A percentile compares a stretch with the other conserved stretches of the same genome.
Conservation (phyloP, 2,113 vertebrate species). For the Salvelinus sp. region DNA sequence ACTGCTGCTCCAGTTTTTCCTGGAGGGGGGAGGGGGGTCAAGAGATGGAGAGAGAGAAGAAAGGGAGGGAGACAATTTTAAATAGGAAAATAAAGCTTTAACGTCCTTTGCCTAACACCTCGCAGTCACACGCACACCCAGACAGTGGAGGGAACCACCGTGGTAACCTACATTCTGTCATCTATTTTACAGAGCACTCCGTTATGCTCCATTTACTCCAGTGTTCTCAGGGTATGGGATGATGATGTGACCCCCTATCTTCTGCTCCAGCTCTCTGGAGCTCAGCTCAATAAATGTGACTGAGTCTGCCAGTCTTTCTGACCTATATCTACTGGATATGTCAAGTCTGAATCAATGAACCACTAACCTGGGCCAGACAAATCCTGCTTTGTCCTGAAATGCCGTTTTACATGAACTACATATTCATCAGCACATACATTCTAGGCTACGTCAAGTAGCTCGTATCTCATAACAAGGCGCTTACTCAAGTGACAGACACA, state of each 20-base stretch:
- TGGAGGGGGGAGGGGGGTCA: slow-evolving; percentile 42
- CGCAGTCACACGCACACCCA: not conserved
- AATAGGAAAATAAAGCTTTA: not conserved
- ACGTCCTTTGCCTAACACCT: not conserved
- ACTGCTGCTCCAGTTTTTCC: slow-evolving; percentile 95
- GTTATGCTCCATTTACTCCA: not conserved
- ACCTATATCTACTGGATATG: slow-evolving; percentile 54
- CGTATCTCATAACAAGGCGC: not conserved
- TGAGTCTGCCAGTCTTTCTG: slow-evolving; percentile 16
- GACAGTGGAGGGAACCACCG: not conserved
- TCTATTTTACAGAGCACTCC: slow-evolving; percentile 35
- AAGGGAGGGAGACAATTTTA: too few relatives aligned
- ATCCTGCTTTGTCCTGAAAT: not conserved
- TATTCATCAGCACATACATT: not conserved
- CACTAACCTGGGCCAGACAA: not conserved
- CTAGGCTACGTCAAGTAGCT: not conserved
- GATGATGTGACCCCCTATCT: slow-evolving; percentile 51
- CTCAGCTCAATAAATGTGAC: slow-evolving; percentile 28
- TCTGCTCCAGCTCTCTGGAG: slow-evolving; percentile 15
- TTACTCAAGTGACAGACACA: not conserved
- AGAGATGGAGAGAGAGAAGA: not conserved
- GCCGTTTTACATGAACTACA: not conserved
- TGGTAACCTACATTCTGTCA: not conserved
- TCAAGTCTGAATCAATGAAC: slow-evolving; percentile 9
- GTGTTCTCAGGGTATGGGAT: slow-evolving; percentile 3